Evolutionary conservation across 2,113 vertebrate genomes (phyloP), one percentile per base, ranked within the genome.

Genomic region (Ictalurus punctatus): DNA sequence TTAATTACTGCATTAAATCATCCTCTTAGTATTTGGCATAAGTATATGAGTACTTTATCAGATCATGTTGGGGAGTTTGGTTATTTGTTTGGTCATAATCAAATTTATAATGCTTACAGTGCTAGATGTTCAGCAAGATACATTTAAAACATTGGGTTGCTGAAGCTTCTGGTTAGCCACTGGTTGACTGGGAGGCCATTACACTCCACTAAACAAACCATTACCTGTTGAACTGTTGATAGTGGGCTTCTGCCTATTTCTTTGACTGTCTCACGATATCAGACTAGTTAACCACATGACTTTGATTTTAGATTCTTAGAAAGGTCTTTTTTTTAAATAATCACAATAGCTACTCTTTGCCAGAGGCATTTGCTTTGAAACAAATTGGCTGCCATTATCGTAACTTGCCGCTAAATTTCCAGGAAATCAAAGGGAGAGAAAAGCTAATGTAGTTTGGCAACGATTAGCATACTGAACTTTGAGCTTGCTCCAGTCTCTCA

Each of bases 391-490:
- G 63, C 73, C 54, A 84, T 87, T 88, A 91, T 86, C 80, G 59
- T 84, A 87, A 80, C 89, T 85, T 86, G 79, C 89, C 25, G 54
- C 87, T 88, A 84, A 84, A 54, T 83, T 83, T 91, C 78, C 88
- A 90, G 83, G 84, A 89, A 86, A 74, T 92, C 81, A 90, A 90
- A 90, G 61, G 65, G 65, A 81, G 86, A 63, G 81, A 90, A 88
- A 90, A 82, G 85, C 83, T 85, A 91, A 91, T 82, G 85, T 83
- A 84, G 84, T 84, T 87, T 91, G 89, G 87, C 85, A 90, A 83
- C 52, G 76, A 90, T 90, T 90, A 88, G 83, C 82, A 89, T 85
- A 40, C 52, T 88, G 87, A 86, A 91, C 91, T 87, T 91, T 92
- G 87, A 91, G 84, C 83, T 90, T 65, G 73, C 71, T 89, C 86